A percentile compares a stretch with the other conserved stretches of the same genome.
These are phyloP conservation scores for Cyphomyrus plagiostoma DNA, from an alignment of 2,113 vertebrate genomes.

Conservation along the genomic window DNA sequence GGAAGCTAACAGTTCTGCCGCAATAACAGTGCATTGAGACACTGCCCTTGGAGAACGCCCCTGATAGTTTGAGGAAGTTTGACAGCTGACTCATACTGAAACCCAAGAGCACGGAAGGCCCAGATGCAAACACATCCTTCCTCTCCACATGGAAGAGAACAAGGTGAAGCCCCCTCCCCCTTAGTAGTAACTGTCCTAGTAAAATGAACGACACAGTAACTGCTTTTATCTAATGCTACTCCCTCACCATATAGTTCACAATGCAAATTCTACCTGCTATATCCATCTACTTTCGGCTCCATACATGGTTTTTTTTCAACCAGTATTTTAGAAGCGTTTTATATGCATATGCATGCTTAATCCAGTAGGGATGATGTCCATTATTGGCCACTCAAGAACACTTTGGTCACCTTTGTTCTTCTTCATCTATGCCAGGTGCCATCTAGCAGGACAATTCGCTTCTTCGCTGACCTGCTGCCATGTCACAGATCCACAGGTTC, in stretches of 20 bases:
- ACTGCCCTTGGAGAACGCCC: background rate
- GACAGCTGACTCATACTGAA: conserved; percentile 30
- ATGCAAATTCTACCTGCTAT: background rate
- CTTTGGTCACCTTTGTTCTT: background rate
- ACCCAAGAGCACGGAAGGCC: background rate
- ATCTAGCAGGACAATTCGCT: background rate
- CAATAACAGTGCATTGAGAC: background rate
- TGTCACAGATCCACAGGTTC: background rate
- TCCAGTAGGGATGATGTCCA: background rate
- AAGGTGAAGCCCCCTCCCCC: background rate
- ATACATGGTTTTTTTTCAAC: background rate
- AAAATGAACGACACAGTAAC: background rate
- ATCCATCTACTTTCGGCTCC: background rate
- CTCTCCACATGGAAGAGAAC: conserved; percentile 2
- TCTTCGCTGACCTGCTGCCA: background rate
- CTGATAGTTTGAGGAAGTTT: conserved; percentile 23
- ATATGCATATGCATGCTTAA: background rate
- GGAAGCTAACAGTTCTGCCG: background rate
- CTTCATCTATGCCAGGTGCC: background rate
- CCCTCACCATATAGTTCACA: background rate
- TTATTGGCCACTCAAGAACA: background rate
- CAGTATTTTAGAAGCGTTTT: background rate
- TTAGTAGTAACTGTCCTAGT: background rate
- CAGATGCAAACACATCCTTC: conserved; percentile 29
- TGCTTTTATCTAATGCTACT: background rate